phyloP scores from a whole-genome alignment of 2,888 invertebrate species.

The Meloe dianella region DNA sequence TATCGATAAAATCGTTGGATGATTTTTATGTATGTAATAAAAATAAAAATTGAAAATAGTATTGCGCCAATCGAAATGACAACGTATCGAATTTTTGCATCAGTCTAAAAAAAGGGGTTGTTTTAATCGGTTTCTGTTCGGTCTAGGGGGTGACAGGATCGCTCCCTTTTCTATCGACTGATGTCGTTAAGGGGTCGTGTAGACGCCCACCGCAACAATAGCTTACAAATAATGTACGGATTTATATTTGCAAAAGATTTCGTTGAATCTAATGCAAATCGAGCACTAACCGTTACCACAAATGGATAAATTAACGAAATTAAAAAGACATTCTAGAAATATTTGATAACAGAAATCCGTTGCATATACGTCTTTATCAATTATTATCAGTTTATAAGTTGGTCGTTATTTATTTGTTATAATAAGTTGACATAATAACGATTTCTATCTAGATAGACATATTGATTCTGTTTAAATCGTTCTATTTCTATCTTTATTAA shows the following conservation, averaged over 20 bases:
- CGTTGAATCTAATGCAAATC: neutral
- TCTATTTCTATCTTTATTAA: constrained; percentile 36
- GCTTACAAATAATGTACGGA: constrained; percentile 39
- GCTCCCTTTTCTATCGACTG: constrained; percentile 50
- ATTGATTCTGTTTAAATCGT: constrained; percentile 30
- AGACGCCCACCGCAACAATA: constrained; percentile 57
- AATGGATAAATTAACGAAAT: neutral
- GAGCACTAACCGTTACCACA: neutral
- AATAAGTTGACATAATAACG: constrained; percentile 43
- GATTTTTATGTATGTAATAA: constrained; percentile 31
- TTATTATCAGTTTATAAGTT: constrained; percentile 34
- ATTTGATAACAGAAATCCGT: constrained; percentile 15
- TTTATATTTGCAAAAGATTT: neutral
- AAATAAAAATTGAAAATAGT: constrained; percentile 51
- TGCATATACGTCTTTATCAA: constrained; percentile 32
- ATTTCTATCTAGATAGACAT: constrained; percentile 31
- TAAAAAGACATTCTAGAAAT: constrained; percentile 6
- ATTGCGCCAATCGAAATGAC: constrained; percentile 58
- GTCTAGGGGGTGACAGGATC: constrained; percentile 52
- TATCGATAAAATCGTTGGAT: constrained; percentile 48
- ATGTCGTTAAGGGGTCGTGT: constrained; percentile 57
- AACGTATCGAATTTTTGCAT: constrained; percentile 60
- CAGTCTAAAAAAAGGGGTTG: constrained; percentile 55
- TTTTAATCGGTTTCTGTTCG: constrained; percentile 59
- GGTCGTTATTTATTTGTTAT: constrained; percentile 34